Percentiles rank a stretch among this genome's conserved stretches.
phyloP scores from a whole-genome alignment of 1,140 invertebrate genomes.

The Calliopsis andreniformis region DNA sequence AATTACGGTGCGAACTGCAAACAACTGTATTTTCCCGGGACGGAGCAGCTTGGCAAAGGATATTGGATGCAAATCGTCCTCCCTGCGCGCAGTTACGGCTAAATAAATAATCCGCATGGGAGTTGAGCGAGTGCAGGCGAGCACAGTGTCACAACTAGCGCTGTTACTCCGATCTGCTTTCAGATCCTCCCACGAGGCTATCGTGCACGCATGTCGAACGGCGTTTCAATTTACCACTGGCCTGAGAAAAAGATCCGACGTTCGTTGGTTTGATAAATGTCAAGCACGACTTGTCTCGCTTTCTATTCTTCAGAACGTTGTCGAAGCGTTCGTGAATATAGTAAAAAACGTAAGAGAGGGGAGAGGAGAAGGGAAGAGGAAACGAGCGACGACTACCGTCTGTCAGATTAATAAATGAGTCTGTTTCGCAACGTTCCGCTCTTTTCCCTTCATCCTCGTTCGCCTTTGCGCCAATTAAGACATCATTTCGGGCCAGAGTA shows the following conservation, averaged over 20 bases:
- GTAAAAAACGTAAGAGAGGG: too few species aligned
- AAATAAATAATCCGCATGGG: constrained; percentile 23
- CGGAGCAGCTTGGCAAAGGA: neutral
- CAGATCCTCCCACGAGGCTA: too few species aligned
- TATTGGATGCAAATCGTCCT: constrained; percentile 29
- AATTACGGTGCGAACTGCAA: constrained; percentile 41
- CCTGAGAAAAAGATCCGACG: neutral
- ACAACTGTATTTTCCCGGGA: constrained; percentile 10
- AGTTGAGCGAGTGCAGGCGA: too few species aligned
- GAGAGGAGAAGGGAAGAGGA: neutral
- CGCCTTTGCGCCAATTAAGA: constrained; percentile 15
- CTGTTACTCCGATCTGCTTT: too few species aligned
- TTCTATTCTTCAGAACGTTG: neutral
- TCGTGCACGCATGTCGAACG: too few species aligned
- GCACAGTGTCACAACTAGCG: too few species aligned
- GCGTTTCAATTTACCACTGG: neutral
- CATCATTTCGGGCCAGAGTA: constrained; percentile 21
- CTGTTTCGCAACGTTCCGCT: neutral
- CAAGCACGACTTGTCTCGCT: neutral
- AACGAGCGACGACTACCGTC: constrained; percentile 18
- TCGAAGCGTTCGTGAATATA: too few species aligned
- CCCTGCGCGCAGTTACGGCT: constrained; percentile 30
- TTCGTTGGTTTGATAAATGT: neutral
- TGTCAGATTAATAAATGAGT: constrained; percentile 19
- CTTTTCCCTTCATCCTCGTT: neutral